A percentile compares a stretch with the other conserved stretches of the same genome.
Conservation (phyloP, 1,140 invertebrate genomes). For the Tribolium madens region DNA sequence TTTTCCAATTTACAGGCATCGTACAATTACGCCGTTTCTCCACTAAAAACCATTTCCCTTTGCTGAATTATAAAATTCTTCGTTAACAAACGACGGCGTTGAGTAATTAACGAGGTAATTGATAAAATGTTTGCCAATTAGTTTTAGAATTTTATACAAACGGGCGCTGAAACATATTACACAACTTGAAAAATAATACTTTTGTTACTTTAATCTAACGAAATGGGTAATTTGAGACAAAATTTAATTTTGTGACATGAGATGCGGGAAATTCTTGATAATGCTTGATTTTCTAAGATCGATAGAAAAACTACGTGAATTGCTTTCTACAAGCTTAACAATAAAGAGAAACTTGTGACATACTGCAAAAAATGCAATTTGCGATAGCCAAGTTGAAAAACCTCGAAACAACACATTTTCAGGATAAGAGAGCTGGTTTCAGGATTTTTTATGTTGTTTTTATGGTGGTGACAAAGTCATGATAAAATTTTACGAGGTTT, state of each 20-base stretch:
- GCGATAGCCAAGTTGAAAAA: background rate
- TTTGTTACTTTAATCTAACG: no score
- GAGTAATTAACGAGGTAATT: slow-evolving; percentile 20
- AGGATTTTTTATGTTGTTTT: slow-evolving; percentile 28
- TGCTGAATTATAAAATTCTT: slow-evolving; percentile 22
- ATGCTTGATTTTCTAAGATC: background rate
- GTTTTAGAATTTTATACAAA: background rate
- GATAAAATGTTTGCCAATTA: background rate
- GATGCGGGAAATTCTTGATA: background rate
- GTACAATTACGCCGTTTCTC: background rate
- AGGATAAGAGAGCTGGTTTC: background rate
- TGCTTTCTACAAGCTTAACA: background rate
- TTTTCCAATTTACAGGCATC: slow-evolving; percentile 1
- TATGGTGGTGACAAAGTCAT: slow-evolving; percentile 20
- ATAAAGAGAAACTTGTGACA: background rate
- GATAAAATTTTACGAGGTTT: slow-evolving; percentile 19
- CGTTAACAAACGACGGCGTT: slow-evolving; percentile 1
- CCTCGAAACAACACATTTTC: background rate
- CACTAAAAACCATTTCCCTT: background rate
- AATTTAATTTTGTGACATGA: no score
- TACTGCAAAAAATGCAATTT: background rate
- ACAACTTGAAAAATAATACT: no score
- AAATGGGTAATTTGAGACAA: no score
- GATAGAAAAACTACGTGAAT: background rate
- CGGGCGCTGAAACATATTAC: no score